Percentiles rank a stretch among this genome's conserved stretches.
phyloP scores from a whole-genome alignment of 2,113 vertebrate genomes.

The Syngnathoides biaculeatus region DNA sequence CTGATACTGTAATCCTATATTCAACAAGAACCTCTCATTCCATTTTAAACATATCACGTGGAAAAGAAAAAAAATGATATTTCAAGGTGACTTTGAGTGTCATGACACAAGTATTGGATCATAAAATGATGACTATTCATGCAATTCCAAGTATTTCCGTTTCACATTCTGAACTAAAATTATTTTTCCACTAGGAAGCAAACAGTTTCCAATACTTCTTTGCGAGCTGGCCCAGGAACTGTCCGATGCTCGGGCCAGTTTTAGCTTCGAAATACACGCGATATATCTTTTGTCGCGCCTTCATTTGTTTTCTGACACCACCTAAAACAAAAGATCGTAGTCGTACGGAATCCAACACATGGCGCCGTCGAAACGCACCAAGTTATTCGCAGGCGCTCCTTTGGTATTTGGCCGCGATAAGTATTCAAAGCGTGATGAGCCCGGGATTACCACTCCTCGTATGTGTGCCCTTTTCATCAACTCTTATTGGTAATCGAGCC shows the following conservation, averaged over 20 bases:
- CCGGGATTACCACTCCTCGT: slow-evolving; percentile 52
- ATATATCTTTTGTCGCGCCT: too few species aligned
- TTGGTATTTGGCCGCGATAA: slow-evolving; percentile 54
- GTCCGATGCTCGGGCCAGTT: neutral
- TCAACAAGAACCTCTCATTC: slow-evolving; percentile 39
- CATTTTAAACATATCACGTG: slow-evolving; percentile 23
- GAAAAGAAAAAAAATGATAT: neutral
- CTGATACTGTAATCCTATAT: slow-evolving; percentile 55
- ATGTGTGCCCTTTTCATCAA: slow-evolving; percentile 51
- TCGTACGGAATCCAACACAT: slow-evolving; percentile 11
- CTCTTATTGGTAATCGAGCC: slow-evolving; percentile 64
- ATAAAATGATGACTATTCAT: neutral
- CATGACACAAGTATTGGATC: neutral
- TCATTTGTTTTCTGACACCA: neutral
- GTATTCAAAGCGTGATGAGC: slow-evolving; percentile 62
- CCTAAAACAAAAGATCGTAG: slow-evolving; percentile 15
- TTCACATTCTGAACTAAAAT: too few species aligned
- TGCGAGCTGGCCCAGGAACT: neutral
- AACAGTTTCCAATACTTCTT: too few species aligned
- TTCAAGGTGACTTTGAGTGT: slow-evolving; percentile 42
- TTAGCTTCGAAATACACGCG: too few species aligned
- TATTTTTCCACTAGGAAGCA: too few species aligned
- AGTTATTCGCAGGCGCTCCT: slow-evolving; percentile 28
- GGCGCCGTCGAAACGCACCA: slow-evolving; percentile 17
- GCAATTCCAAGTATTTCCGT: too few species aligned